A percentile compares a stretch with the other conserved stretches of the same genome.
Conservation (phyloP, 2,797 vertebrate species). For the Yasuhikotakia modesta region DNA sequence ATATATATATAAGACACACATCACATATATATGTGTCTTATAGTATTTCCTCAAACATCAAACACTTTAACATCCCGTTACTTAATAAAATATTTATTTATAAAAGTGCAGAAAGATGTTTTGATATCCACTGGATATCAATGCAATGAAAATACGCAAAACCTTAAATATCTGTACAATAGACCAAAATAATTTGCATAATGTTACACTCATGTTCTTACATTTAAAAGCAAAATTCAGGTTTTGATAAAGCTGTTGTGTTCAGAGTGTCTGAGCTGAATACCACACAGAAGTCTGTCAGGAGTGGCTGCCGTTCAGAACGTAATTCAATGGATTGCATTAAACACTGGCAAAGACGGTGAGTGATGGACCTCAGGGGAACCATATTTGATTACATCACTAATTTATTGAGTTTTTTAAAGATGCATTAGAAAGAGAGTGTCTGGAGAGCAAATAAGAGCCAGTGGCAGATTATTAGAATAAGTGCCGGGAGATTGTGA, state of each 20-base stretch:
- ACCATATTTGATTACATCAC: slow-evolving; percentile 30
- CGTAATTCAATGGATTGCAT: slow-evolving; percentile 44
- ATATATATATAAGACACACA: too few species aligned
- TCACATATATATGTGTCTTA: too few species aligned
- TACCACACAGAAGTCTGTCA: slow-evolving; percentile 17
- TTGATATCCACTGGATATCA: not conserved
- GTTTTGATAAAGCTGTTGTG: slow-evolving; percentile 7
- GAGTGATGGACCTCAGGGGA: slow-evolving; percentile 48
- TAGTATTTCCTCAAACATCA: not conserved
- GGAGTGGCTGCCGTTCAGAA: slow-evolving; percentile 13
- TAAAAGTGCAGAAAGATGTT: not conserved
- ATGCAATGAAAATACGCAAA: too few species aligned
- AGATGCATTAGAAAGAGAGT: slow-evolving; percentile 33
- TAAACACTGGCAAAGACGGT: slow-evolving; percentile 39
- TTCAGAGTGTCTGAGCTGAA: slow-evolving; percentile 21
- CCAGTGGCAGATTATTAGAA: not conserved
- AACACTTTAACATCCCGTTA: not conserved
- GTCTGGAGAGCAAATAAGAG: not conserved
- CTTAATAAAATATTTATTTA: not conserved
- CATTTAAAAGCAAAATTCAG: not conserved
- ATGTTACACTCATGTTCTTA: too few species aligned
- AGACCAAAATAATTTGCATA: not conserved
- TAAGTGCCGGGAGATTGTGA: not conserved
- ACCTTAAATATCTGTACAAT: not conserved
- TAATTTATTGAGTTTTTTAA: slow-evolving; percentile 43